Evolutionary conservation across 2,888 invertebrate species (phyloP), one percentile per base, ranked within the genome.

Genomic region (Eubasilissa splendida): DNA sequence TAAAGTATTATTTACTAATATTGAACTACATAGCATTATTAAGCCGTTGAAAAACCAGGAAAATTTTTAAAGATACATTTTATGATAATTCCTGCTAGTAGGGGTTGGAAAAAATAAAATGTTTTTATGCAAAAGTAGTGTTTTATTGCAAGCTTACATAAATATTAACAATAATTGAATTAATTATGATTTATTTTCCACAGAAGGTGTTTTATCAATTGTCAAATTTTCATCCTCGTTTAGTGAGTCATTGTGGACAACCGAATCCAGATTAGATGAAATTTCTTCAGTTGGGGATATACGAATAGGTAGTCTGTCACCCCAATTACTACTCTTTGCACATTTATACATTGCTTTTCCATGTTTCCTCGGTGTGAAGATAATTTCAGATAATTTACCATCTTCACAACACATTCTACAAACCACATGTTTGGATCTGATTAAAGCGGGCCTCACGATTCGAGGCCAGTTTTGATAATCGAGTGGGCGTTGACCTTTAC

Each of bases 341-440:
- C 96, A 95, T 84, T 92, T 90, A 85, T 96, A 96, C 0, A 94
- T 91, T 12, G 89, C 95, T 93, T 93, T 94, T 87, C 96, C 95
- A 85, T 95, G 93, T 87, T 95, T 96, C 0, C 90, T 87, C 84
- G 93, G 91, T 0, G 96, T 95, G 85, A 97, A 94, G 85, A 96
- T 93, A 2, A 95, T 89, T 87, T 96, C 95, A 84, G 94, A 90
- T 59, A 97, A 87, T 80, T 94, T 91, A 1, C 96, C 97, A 83
- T 93, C 88, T 0, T 92, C 87, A 0, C 94, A 95, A 87, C 98
- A 98, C 85, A 96, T 86, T 82, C 94, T 91, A 86, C 97, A 97
- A 84, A 96, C 92, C 0, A 93, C 91, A 86, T 96, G 96, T 81
- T 92, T 92, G 0, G 94, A 92, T 78, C 95, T 91, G 2, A 93